phyloP scores from a whole-genome alignment of 2,113 vertebrate genomes.

The Lagopus leucura region DNA sequence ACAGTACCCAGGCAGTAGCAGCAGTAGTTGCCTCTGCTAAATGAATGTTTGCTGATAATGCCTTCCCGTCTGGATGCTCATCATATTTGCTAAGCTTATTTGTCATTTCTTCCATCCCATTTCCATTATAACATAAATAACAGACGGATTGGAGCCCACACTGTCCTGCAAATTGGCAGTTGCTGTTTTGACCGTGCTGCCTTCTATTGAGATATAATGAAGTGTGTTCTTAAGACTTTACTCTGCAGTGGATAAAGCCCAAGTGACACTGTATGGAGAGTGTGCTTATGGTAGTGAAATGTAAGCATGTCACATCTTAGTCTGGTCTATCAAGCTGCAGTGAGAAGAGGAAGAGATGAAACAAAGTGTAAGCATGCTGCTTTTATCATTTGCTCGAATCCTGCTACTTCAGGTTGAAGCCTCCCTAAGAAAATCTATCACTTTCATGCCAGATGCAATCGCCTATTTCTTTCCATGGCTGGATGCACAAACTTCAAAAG shows the following conservation, averaged over 20 bases:
- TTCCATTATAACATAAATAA: neutral
- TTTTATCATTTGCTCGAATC: neutral
- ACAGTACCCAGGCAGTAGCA: neutral
- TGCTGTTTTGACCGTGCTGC: slow-evolving; percentile 25
- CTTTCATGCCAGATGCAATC: slow-evolving; percentile 22
- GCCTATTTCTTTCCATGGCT: neutral
- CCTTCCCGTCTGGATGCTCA: neutral
- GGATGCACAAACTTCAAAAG: neutral
- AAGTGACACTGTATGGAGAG: fast-evolving
- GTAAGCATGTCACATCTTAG: neutral
- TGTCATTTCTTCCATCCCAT: slow-evolving; percentile 8
- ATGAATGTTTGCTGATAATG: slow-evolving; percentile 25
- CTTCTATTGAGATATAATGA: slow-evolving; percentile 31
- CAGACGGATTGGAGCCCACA: neutral
- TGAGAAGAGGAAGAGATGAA: neutral
- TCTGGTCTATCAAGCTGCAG: neutral
- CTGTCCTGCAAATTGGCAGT: slow-evolving; percentile 28
- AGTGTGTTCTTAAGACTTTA: neutral
- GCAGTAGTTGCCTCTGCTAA: slow-evolving; percentile 5
- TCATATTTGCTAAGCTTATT: neutral
- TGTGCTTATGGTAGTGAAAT: neutral
- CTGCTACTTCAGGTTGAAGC: neutral
- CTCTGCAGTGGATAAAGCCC: neutral
- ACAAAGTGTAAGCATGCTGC: neutral
- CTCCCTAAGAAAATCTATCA: neutral